Evolutionary conservation across 2,888 invertebrate species (phyloP), one percentile per base, ranked within the genome.

Genomic region (Amblyteles armatorius): DNA sequence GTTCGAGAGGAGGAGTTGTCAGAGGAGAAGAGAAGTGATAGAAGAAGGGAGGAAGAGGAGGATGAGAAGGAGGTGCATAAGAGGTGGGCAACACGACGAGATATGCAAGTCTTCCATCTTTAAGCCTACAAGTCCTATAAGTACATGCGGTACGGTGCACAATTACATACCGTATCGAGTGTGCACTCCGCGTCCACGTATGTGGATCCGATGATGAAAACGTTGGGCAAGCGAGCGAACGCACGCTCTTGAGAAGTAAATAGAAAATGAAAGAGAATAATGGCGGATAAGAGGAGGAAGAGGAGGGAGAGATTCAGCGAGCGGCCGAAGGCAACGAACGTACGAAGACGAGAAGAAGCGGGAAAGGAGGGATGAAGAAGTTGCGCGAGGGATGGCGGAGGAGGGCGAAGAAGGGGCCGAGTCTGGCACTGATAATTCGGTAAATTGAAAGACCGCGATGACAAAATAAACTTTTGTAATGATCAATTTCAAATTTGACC

Each of bases 281-380:
- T 67, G 52, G 48, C 19, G 11, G 44, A 26, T 52, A 44, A 40
- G 40, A 40, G 11, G 11, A 40, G 40, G 9, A 40, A 40, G 40
- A 2, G 52, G 29, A 29, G 29, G 44, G 81, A 79, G 69, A 50
- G 50, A 73, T 36, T 57, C 80, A 60, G 68, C 36, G 78, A 57
- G 40, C 29, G 63, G 73, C 57, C 63, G 72, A 81, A 48, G 85
- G 76, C 50, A 40, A 78, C 5, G 33, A 40, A 55, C 65, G 80
- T 72, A 77, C 79, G 84, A 86, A 87, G 85, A 86, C 87, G 88
- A 63, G 88, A 85, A 86, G 86, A 86, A 84, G 83, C 86, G 82
- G 82, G 84, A 86, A 86, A 71, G 85, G 78, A 83, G 82, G 83
- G 87, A 68, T 84, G 78, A 84, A 86, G 82, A 82, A 84, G 87